phyloP scores from a whole-genome alignment of 1,140 invertebrate species.

The Drosophila gunungcola region DNA sequence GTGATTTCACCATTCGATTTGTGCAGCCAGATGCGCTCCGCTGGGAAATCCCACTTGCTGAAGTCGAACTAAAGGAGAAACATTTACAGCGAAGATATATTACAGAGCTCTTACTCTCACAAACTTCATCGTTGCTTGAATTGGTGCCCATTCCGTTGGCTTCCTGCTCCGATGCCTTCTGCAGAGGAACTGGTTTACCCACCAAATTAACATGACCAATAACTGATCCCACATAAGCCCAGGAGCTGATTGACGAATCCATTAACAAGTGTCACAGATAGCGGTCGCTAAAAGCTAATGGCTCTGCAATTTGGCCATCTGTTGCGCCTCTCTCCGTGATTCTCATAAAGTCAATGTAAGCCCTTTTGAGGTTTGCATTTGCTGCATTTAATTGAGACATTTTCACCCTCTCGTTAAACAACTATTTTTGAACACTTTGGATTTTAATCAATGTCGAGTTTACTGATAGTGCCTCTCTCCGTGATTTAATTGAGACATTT shows the following conservation, averaged over 20 bases:
- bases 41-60: constrained; percentile 76
- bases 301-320: constrained; percentile 21
- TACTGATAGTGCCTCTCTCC: background rate
- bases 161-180: constrained; percentile 12
- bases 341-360: constrained; percentile 1
- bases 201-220: constrained; percentile 58
- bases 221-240: constrained; percentile 57
- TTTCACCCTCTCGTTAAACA: background rate
- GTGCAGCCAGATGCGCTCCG: constrained; percentile 87
- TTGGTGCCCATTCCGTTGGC: constrained; percentile 38
- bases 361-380: background rate
- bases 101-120: background rate
- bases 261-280: constrained; percentile 75
- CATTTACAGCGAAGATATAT: background rate
- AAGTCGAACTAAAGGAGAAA: constrained; percentile 61
- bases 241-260: constrained; percentile 70
- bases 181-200: constrained; percentile 34
- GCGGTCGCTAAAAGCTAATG: constrained; percentile 57
- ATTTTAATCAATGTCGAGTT: too few relatives aligned
- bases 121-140: constrained; percentile 33
- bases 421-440: constrained; percentile 2
- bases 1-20: constrained; percentile 87
- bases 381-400: constrained; percentile 24
- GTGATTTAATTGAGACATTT: constrained; percentile 27
- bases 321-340: constrained; percentile 14